Conservation (phyloP, 2,888 invertebrate genomes). For the Athalia rosae region DNA sequence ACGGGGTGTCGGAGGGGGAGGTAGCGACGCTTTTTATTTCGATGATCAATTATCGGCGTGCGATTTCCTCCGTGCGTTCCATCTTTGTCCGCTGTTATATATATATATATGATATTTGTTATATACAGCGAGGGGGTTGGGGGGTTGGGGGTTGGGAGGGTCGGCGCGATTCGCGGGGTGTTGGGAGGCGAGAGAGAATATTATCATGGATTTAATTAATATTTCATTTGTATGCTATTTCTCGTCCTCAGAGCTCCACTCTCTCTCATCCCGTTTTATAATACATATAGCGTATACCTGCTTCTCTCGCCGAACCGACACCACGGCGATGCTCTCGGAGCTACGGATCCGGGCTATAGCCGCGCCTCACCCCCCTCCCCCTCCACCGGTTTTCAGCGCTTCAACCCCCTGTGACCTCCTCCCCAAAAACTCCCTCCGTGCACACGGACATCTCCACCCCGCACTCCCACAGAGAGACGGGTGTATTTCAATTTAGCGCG, state of each 20-base stretch:
- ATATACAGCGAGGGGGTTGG: not conserved
- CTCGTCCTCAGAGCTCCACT: slow-evolving; percentile 52
- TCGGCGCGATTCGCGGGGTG: not conserved
- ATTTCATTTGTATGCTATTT: slow-evolving; percentile 69
- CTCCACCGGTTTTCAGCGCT: not conserved
- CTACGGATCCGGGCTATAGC: slow-evolving; percentile 26
- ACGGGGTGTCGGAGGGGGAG: not conserved
- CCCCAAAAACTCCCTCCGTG: slow-evolving; percentile 39
- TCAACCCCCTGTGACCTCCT: slow-evolving; percentile 45
- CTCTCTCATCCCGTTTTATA: slow-evolving; percentile 43
- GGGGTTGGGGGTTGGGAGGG: slow-evolving; percentile 47
- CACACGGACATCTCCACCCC: slow-evolving; percentile 29
- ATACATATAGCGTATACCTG: not conserved
- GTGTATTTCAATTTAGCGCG: slow-evolving; percentile 71
- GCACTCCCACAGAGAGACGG: slow-evolving; percentile 51
- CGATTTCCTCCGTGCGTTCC: slow-evolving; percentile 12
- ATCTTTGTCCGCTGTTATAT: slow-evolving; percentile 36
- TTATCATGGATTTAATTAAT: slow-evolving; percentile 69
- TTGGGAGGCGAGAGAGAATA: slow-evolving; percentile 51
- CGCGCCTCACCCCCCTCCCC: slow-evolving; percentile 22
- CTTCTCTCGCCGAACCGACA: slow-evolving; percentile 18
- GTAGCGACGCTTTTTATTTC: too few relatives aligned
- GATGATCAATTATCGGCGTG: not conserved
- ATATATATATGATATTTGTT: too few relatives aligned
- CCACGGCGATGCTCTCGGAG: slow-evolving; percentile 12